Conservation (phyloP, 2,113 vertebrate genomes). For the Tychaedon coryphoeus region DNA sequence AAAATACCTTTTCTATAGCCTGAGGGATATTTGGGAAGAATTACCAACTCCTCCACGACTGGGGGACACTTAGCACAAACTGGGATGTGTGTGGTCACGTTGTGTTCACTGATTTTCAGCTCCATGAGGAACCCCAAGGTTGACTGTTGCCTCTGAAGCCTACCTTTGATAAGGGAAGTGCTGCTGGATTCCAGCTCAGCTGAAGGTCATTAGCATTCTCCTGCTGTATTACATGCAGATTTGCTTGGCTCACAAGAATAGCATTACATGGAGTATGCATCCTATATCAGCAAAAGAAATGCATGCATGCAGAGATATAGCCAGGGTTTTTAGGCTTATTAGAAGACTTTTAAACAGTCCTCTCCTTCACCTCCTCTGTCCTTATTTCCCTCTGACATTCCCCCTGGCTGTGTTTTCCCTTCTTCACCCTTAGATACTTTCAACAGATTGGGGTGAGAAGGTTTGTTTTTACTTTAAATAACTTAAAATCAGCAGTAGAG, state of each 20-base stretch:
- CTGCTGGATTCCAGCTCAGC: background rate
- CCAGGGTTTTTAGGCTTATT: slow-evolving; percentile 31
- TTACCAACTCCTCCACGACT: background rate
- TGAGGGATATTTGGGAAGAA: background rate
- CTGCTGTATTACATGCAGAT: slow-evolving; percentile 56
- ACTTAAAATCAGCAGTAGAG: background rate
- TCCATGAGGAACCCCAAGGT: background rate
- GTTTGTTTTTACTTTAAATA: slow-evolving; percentile 47
- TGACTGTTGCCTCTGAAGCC: background rate
- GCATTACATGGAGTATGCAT: slow-evolving; percentile 27
- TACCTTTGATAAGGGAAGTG: slow-evolving; percentile 1
- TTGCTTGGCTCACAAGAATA: slow-evolving; percentile 40
- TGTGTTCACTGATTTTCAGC: background rate
- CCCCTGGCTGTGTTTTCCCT: slow-evolving; percentile 39
- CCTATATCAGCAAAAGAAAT: slow-evolving; percentile 33
- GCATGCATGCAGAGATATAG: background rate
- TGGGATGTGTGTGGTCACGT: background rate
- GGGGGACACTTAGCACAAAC: background rate
- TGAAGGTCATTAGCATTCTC: slow-evolving; percentile 57
- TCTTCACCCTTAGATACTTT: background rate
- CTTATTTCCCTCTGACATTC: slow-evolving; percentile 34
- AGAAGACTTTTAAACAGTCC: background rate
- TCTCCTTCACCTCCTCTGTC: background rate
- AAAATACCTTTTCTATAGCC: background rate
- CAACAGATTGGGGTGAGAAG: slow-evolving; percentile 44